Conservation (phyloP, 2,113 vertebrate genomes). For the Podarcis cretensis region DNA sequence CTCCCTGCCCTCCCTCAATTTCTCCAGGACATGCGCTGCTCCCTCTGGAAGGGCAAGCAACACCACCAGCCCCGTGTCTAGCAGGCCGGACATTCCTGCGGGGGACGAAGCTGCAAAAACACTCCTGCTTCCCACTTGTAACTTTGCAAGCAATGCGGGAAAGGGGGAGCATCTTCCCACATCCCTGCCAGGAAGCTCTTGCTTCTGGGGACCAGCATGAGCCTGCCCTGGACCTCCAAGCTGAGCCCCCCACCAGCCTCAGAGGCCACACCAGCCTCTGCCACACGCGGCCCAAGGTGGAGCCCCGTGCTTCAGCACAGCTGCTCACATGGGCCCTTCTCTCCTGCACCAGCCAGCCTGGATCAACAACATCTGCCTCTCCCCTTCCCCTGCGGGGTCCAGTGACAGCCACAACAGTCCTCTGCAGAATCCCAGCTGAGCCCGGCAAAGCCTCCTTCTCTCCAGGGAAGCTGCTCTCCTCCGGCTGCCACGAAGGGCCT, state of each 20-base stretch:
- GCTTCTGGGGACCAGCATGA: too few species aligned
- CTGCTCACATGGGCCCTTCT: background rate
- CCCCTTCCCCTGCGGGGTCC: too few species aligned
- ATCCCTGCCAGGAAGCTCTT: background rate
- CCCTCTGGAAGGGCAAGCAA: too few species aligned
- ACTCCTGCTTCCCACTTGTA: background rate
- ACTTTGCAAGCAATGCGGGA: background rate
- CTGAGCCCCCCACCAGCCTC: background rate
- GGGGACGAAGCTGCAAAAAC: background rate
- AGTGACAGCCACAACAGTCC: background rate
- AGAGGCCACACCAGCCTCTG: background rate
- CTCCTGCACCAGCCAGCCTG: too few species aligned
- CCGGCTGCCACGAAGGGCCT: too few species aligned
- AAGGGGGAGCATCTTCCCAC: background rate
- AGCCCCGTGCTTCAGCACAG: background rate
- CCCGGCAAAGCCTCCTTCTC: too few species aligned
- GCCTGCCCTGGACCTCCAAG: background rate
- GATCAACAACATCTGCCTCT: background rate
- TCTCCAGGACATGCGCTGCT: background rate
- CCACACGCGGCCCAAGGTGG: too few species aligned
- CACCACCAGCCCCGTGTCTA: background rate
- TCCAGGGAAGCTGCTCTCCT: background rate
- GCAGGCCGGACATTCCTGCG: background rate
- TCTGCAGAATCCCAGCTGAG: background rate
- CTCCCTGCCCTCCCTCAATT: background rate